Evolutionary conservation across 2,113 vertebrate species (phyloP).

Genomic region (Nymphicus hollandicus): DNA sequence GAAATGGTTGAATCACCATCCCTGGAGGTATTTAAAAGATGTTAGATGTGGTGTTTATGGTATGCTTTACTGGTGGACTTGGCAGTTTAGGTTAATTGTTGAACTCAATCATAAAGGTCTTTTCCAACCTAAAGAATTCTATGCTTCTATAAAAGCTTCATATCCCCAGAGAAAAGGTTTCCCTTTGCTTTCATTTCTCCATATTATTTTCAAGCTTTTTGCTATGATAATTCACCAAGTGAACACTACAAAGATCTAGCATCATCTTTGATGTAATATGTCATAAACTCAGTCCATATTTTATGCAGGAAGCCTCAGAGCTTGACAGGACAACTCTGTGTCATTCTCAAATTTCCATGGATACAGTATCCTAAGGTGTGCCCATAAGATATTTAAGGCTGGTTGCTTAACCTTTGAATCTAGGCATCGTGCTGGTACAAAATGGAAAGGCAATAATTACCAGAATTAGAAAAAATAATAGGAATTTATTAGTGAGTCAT

Average conservation of each 20-base stretch:
- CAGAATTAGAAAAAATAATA: conserved; percentile 67
- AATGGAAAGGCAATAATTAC: conserved; percentile 52
- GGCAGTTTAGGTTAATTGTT: not conserved
- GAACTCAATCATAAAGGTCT: not conserved
- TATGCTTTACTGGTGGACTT: not conserved
- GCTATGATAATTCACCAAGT: not conserved
- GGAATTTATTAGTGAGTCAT: conserved; percentile 64
- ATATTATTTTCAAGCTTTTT: not conserved
- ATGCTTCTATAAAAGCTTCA: not conserved
- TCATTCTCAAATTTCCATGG: conserved; percentile 1
- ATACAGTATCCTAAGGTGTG: not conserved
- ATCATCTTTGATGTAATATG: not conserved
- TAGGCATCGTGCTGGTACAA: conserved; percentile 28
- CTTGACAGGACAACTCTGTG: not conserved
- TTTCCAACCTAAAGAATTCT: not conserved
- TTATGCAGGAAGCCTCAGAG: not conserved
- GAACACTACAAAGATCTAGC: not conserved
- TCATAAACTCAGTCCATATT: not conserved
- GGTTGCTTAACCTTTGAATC: conserved; percentile 29
- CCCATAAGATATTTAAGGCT: not conserved
- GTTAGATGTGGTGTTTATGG: not conserved
- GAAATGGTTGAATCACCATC: too few relatives aligned
- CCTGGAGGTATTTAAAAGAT: not conserved
- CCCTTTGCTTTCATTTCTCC: not conserved
- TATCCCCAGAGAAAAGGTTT: not conserved